Evolutionary conservation across 2,113 vertebrate genomes (phyloP), one percentile per base, ranked within the genome.

Genomic region (Spea bombifrons): DNA sequence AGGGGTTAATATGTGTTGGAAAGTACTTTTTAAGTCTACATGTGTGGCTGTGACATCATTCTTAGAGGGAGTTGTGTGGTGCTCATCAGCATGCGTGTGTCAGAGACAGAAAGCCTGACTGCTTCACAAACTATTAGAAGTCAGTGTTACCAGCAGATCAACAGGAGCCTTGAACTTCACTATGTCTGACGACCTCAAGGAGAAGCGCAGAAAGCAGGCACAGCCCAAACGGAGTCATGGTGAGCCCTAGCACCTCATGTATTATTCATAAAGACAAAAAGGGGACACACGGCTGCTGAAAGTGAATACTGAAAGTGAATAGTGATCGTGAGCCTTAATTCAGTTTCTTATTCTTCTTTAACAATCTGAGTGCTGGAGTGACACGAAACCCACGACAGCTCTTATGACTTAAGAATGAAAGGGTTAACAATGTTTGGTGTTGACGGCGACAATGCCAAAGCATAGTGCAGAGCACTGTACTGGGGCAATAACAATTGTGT

Each of bases 171-270:
- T 30, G 30, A 30, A 71, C 71, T 82, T 7, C 73, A 86, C 52
- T 82, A 93, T 93, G 93, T 85, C 91, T 49, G 92, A 93, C 82
- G 91, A 90, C 84, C 90, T 87, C 59, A 78, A 92, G 81, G 91
- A 91, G 47, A 93, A 92, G 75, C 90, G 92, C 7, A 89, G 93
- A 84, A 94, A 94, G 81, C 93, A 94, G 86, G 90, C 91, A 74
- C 92, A 93, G 86, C 93, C 92, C 8, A 88, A 87, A 82, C 90
- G 91, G 16, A 94, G 90, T 61, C 86, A 87, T 89, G 92, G 93
- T 94, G 90, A 86, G 85, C 45, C 2, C 9, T 43, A n/a, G 10
- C 30, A 55, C 55, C 50, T 7, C 50, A 7, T 52, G 9, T 52
- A 52, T 52, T 52, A 52, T 10, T 52, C 6, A 52, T 52, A 7